Evolutionary conservation across 2,888 invertebrate genomes (phyloP), one percentile per base, ranked within the genome.

Genomic region (Callimorpha dominula): DNA sequence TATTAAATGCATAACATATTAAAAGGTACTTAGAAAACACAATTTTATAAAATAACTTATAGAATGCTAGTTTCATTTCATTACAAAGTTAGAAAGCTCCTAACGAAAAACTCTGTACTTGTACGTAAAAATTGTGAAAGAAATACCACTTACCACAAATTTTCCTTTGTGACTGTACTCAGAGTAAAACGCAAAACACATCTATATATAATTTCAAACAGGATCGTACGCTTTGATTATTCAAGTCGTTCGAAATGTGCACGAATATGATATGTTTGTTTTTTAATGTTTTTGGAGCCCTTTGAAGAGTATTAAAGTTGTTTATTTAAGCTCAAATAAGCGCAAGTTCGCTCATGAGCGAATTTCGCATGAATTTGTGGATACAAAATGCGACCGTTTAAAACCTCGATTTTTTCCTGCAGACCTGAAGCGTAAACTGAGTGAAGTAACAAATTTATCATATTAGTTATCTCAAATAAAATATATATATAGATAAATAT

Each of bases 171-270:
- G 57, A 62, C 11, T 52, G 52, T 64, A 64, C 52, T 54, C 52
- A 40, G 7, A 11, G 49, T n/a, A 63, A 31, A 62, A 50, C 50
- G 50, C 40, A 63, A 63, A 31, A 40, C 5, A 69, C 17, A 43
- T n/a, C 50, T 68, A n/a, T n/a, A n/a, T 49, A 67, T 31, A 43
- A 31, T 68, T 72, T 80, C 77, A 80, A 80, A 80, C 71, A 60
- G 74, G 62, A 70, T 68, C 62, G n/a, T 72, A 65, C 42, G 11
- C 72, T 80, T 80, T 73, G 73, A 77, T 75, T 65, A 71, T 50
- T 77, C 54, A n/a, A 46, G 52, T 52, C 65, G 57, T 52, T 42
- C 31, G 15, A 70, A 70, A 71, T 72, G 52, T 68, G 57, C 69
- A 73, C 62, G 54, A 69, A 65, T 62, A 67, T 52, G 12, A 49